Evolutionary conservation across 2,888 invertebrate species (phyloP).

Genomic region (Diaperis boleti): DNA sequence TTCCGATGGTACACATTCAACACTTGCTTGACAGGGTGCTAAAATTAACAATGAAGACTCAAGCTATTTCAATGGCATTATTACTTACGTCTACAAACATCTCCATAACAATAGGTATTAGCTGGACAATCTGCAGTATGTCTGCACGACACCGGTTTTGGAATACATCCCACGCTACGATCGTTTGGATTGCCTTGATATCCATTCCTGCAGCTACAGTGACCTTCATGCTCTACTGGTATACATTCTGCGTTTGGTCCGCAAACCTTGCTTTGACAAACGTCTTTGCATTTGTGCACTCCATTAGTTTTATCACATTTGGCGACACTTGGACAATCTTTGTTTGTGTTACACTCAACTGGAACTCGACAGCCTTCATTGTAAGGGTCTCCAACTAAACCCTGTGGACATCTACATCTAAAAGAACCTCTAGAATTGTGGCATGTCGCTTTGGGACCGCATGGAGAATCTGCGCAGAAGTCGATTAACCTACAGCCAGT

Average conservation of each 20-base stretch:
- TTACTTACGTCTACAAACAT: conserved; percentile 82
- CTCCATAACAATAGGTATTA: conserved; percentile 86
- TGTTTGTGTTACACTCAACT: conserved; percentile 83
- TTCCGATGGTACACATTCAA: conserved; percentile 84
- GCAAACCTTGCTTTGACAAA: conserved; percentile 82
- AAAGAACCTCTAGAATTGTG: conserved; percentile 84
- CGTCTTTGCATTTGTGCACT: conserved; percentile 84
- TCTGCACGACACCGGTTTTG: conserved; percentile 79
- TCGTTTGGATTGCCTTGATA: conserved; percentile 83
- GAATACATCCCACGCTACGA: conserved; percentile 78
- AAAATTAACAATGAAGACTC: neutral
- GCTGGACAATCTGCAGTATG: conserved; percentile 80
- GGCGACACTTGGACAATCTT: conserved; percentile 85
- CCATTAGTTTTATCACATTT: conserved; percentile 80
- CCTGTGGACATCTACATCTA: conserved; percentile 82
- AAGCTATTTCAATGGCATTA: neutral
- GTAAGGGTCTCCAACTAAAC: conserved; percentile 87
- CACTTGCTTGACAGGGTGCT: conserved; percentile 83
- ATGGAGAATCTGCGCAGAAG: conserved; percentile 83
- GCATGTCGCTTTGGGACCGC: conserved; percentile 85
- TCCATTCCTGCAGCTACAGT: conserved; percentile 83
- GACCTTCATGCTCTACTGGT: conserved; percentile 79
- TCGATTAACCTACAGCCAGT: conserved; percentile 80
- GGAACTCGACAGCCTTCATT: conserved; percentile 84
- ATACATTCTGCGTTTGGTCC: conserved; percentile 88